A percentile compares a stretch with the other conserved stretches of the same genome.
Evolutionary conservation across 2,888 invertebrate genomes (phyloP).

Genomic region (Habrosyne pyritoides): DNA sequence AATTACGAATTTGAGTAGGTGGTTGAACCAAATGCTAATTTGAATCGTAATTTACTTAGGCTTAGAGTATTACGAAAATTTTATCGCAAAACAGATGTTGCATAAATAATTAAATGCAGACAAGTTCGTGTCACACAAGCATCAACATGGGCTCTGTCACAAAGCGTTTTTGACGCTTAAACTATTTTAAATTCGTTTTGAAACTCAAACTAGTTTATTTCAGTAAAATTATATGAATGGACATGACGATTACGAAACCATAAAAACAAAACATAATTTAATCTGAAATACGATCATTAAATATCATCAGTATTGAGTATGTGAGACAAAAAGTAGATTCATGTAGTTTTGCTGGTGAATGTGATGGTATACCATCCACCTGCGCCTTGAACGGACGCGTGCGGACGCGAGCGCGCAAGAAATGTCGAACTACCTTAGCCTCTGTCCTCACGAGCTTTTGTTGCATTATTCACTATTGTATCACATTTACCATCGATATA

Average conservation of each 20-base stretch:
- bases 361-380: conserved; percentile 24
- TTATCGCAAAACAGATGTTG: background rate
- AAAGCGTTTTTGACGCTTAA: background rate
- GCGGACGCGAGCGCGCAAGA: conserved; percentile 39
- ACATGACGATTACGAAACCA: conserved; percentile 10
- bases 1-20: background rate
- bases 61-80: background rate
- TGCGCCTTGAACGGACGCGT: conserved; percentile 50
- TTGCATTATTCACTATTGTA: conserved; percentile 44
- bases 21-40: background rate
- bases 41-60: background rate
- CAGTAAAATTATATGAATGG: conserved; percentile 10
- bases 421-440: conserved; percentile 28
- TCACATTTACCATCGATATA: conserved; percentile 15
- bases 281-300: background rate
- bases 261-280: conserved; percentile 7
- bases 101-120: background rate
- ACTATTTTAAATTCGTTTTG: background rate
- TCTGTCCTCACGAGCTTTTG: conserved; percentile 28
- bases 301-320: conserved; percentile 1
- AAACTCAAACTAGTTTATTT: background rate
- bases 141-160: background rate
- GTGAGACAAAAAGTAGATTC: conserved; percentile 3
- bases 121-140: background rate
- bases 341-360: background rate